Evolutionary conservation across 2,797 vertebrate species (phyloP).

Genomic region (Halcyon smyrnensis): DNA sequence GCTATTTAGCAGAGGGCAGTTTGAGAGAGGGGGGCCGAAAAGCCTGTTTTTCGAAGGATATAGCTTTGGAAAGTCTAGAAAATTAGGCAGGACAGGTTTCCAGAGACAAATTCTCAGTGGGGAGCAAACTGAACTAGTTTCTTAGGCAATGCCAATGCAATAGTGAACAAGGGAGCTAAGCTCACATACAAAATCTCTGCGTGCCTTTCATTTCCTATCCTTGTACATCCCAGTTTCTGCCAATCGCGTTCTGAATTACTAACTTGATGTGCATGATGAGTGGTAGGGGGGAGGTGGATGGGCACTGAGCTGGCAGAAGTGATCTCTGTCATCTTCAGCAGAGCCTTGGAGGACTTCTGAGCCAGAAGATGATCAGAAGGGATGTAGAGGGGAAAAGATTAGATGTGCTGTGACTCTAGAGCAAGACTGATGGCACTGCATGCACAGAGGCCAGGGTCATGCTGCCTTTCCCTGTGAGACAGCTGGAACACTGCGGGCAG

Average conservation of each 20-base stretch:
- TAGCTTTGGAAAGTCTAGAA: slow-evolving; percentile 19
- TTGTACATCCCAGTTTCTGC: background rate
- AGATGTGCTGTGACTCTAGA: background rate
- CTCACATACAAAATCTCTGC: background rate
- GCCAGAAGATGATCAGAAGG: background rate
- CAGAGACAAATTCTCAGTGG: slow-evolving; percentile 30
- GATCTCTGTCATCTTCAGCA: background rate
- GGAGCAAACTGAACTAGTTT: slow-evolving; percentile 22
- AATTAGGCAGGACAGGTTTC: slow-evolving; percentile 55
- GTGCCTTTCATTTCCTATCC: slow-evolving; percentile 28
- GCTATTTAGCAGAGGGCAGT: background rate
- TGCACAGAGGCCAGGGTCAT: background rate
- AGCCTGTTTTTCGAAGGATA: background rate
- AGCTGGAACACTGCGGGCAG: background rate
- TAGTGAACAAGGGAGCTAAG: background rate
- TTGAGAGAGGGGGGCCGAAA: background rate
- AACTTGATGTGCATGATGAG: background rate
- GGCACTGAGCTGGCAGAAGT: slow-evolving; percentile 24
- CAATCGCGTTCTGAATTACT: background rate
- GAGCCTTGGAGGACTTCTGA: background rate
- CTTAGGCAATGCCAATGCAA: background rate
- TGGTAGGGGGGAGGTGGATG: background rate
- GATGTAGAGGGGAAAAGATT: background rate
- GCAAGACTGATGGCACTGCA: background rate
- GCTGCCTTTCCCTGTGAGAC: background rate